Evolutionary conservation across 2,888 invertebrate genomes (phyloP).

Genomic region (Epistrophe grossulariae): DNA sequence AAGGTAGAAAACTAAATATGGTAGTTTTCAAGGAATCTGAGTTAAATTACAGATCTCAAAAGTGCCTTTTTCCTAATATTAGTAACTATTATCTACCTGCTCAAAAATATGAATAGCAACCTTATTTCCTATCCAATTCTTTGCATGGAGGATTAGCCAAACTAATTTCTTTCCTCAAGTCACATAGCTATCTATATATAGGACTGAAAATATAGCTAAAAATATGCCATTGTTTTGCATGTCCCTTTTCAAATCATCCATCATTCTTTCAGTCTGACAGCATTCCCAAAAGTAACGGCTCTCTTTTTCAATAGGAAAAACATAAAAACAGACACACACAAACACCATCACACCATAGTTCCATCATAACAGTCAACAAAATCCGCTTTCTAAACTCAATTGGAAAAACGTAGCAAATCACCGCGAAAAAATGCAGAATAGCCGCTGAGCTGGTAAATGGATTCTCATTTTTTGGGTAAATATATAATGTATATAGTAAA

Average conservation of each 20-base stretch:
- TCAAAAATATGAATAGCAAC: neutral
- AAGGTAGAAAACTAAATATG: too few relatives aligned
- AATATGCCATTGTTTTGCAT: conserved; percentile 30
- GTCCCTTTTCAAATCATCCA: conserved; percentile 42
- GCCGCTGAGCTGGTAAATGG: conserved; percentile 32
- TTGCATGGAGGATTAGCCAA: conserved; percentile 36
- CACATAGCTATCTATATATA: neutral
- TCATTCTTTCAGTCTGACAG: conserved; percentile 55
- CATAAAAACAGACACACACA: conserved; percentile 17
- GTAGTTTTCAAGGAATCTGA: too few relatives aligned
- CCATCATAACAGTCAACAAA: neutral
- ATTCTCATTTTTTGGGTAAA: conserved; percentile 20
- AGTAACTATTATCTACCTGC: neutral
- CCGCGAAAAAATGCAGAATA: conserved; percentile 71
- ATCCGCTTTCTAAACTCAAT: conserved; percentile 40
- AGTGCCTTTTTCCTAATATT: too few relatives aligned
- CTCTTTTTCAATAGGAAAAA: conserved; percentile 8
- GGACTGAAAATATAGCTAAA: conserved; percentile 11
- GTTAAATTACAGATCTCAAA: too few relatives aligned
- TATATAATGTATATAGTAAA: neutral
- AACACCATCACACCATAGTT: neutral
- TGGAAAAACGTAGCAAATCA: conserved; percentile 59
- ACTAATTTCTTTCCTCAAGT: conserved; percentile 35
- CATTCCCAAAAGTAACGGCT: conserved; percentile 51
- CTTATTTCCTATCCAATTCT: neutral